Percentiles rank a stretch among this genome's conserved stretches.
Conservation (phyloP, 2,888 invertebrate genomes). For the Saturnia pavonia region DNA sequence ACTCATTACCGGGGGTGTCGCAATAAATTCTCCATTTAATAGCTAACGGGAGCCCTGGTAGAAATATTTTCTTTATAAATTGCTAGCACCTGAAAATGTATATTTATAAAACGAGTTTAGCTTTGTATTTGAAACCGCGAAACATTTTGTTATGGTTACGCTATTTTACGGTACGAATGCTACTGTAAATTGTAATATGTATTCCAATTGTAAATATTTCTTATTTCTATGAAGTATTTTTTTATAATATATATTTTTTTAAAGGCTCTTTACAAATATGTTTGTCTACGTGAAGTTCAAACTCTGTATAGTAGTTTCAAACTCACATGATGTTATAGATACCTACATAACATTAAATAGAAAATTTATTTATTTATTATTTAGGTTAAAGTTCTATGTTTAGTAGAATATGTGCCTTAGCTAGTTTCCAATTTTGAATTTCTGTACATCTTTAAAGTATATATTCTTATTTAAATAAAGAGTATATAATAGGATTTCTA, state of each 20-base stretch:
- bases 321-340: no score
- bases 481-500: neutral
- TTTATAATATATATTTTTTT: neutral
- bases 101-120: constrained; percentile 36
- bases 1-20: constrained; percentile 27
- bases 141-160: constrained; percentile 10
- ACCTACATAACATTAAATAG: no score
- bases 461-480: neutral
- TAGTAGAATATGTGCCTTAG: no score
- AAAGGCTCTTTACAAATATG: neutral
- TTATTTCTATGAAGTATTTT: neutral
- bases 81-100: constrained; percentile 40
- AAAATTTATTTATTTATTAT: no score
- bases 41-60: neutral
- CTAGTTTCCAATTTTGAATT: neutral
- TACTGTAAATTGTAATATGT: neutral
- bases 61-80: constrained; percentile 25
- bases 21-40: constrained; percentile 32
- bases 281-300: neutral
- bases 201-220: neutral
- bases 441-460: neutral
- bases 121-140: constrained; percentile 17
- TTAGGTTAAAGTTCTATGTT: no score
- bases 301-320: no score
- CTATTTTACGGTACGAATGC: neutral